A percentile compares a stretch with the other conserved stretches of the same genome.
These are phyloP conservation scores for Brenthis daphne DNA, from an alignment of 2,888 invertebrate species.

Conservation along the genomic window DNA sequence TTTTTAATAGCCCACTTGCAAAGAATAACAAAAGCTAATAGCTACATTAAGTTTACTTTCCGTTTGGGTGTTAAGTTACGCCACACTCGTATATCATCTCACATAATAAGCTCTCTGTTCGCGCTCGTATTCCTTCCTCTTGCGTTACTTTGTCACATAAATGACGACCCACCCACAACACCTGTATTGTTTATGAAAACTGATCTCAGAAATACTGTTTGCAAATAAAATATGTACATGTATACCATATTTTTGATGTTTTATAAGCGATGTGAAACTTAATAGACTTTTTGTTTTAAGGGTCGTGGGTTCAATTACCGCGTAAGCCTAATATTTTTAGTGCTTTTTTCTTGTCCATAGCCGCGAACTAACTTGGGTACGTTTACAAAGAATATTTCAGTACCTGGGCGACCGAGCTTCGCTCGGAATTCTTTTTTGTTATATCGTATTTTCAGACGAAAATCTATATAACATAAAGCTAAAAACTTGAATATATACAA, in stretches of 20 bases:
- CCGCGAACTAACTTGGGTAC: too few species aligned
- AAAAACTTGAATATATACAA: too few species aligned
- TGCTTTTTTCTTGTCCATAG: too few species aligned
- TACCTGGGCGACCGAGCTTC: too few species aligned
- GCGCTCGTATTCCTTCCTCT: conserved; percentile 14
- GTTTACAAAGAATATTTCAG: too few species aligned
- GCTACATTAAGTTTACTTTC: conserved; percentile 3
- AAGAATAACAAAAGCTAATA: conserved; percentile 1
- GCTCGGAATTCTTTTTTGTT: too few species aligned
- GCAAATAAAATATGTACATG: neutral
- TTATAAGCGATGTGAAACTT: too few species aligned
- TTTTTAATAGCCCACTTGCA: neutral
- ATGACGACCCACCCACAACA: conserved; percentile 24
- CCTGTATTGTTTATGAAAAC: conserved; percentile 35
- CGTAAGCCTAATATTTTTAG: too few species aligned
- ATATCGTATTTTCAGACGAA: too few species aligned
- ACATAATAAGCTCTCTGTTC: conserved; percentile 1
- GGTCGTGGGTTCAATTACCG: neutral
- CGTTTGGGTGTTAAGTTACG: conserved; percentile 1
- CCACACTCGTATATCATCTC: conserved; percentile 7
- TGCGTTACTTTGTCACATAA: conserved; percentile 29
- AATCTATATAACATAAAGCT: too few species aligned
- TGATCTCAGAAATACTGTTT: conserved; percentile 22
- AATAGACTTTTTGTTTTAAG: neutral
- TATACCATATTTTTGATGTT: neutral